Evolutionary conservation across 1,140 invertebrate species (phyloP).

Genomic region (Trichoplusia ni): DNA sequence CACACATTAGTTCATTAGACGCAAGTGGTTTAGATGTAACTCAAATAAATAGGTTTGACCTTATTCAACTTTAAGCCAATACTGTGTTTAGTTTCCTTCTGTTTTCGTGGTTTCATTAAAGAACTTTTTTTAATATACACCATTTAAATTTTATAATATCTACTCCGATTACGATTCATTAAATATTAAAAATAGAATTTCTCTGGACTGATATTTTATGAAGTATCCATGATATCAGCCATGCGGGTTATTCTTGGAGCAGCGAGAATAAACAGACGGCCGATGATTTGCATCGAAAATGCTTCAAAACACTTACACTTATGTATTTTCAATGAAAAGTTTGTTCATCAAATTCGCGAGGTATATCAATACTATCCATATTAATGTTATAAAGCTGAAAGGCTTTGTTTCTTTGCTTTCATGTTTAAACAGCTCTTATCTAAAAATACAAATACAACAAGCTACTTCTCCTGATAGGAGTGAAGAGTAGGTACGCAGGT

Average conservation of each 20-base stretch:
- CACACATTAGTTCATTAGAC: not conserved
- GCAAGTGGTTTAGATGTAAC: not conserved
- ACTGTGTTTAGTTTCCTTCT: too few relatives aligned
- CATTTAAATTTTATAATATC: not conserved
- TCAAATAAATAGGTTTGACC: not conserved
- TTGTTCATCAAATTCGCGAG: not conserved
- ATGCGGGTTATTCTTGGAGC: slow-evolving; percentile 33
- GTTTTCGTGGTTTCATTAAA: too few relatives aligned
- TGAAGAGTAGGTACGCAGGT: too few relatives aligned
- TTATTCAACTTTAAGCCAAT: not conserved
- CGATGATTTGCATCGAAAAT: slow-evolving; percentile 23
- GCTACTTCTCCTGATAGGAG: too few relatives aligned
- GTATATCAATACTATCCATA: slow-evolving; percentile 1
- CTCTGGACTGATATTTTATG: slow-evolving; percentile 25
- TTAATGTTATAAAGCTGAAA: not conserved
- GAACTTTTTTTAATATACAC: not conserved
- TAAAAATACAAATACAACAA: too few relatives aligned
- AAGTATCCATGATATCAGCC: slow-evolving; percentile 35
- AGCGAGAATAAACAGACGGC: slow-evolving; percentile 34
- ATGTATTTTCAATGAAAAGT: not conserved
- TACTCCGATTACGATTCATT: too few relatives aligned
- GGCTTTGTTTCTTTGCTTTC: not conserved
- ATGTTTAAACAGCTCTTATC: too few relatives aligned
- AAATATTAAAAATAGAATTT: not conserved
- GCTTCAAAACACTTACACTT: not conserved